phyloP scores from a whole-genome alignment of 1,140 invertebrate species.

The Calliphora vicina region DNA sequence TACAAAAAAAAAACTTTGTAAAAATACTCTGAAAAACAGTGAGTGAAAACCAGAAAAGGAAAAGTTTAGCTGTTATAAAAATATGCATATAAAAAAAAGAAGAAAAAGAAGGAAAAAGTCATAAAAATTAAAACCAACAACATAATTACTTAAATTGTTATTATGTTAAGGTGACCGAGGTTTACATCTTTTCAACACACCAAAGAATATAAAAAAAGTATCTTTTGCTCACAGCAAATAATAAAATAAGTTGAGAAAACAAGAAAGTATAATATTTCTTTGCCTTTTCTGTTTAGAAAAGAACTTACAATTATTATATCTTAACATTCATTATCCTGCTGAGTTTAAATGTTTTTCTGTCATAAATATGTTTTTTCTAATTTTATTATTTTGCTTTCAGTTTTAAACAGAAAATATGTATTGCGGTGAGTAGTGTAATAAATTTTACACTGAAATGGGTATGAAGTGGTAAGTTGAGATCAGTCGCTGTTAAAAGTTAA shows the following conservation, averaged over 20 bases:
- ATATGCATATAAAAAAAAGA: background rate
- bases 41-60: background rate
- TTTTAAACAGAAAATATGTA: background rate
- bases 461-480: too few relatives aligned
- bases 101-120: background rate
- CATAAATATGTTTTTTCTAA: background rate
- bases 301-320: background rate
- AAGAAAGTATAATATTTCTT: background rate
- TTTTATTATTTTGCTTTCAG: background rate
- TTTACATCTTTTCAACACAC: constrained; percentile 1
- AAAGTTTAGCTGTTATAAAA: background rate
- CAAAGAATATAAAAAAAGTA: background rate
- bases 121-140: constrained; percentile 32
- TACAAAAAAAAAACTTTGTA: background rate
- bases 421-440: too few relatives aligned
- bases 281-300: background rate
- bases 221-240: background rate
- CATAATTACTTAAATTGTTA: constrained; percentile 35
- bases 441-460: too few relatives aligned
- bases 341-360: background rate
- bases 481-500: too few relatives aligned
- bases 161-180: constrained; percentile 25
- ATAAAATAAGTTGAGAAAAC: background rate
- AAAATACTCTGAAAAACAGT: too few relatives aligned
- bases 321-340: constrained; percentile 5